Evolutionary conservation across 2,888 invertebrate genomes (phyloP).

Genomic region (Acleris literana): DNA sequence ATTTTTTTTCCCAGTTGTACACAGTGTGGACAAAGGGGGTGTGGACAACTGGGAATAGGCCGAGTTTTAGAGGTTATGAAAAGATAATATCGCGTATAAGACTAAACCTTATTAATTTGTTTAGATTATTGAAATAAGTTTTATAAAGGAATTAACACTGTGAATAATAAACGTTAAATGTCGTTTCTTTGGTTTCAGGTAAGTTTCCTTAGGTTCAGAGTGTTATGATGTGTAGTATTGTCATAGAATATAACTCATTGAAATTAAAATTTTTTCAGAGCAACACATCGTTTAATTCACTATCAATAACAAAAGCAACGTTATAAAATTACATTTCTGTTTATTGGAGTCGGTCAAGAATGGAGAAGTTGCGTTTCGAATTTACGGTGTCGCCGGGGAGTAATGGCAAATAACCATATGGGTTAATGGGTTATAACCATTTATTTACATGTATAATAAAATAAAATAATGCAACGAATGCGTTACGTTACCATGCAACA

Average conservation of each 20-base stretch:
- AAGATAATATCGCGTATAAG: not conserved
- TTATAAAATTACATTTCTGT: slow-evolving; percentile 9
- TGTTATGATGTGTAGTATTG: not conserved
- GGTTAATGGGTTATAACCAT: slow-evolving; percentile 25
- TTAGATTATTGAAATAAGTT: not conserved
- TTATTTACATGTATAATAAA: slow-evolving; percentile 38
- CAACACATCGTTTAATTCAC: slow-evolving; percentile 8
- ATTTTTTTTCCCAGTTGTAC: too few relatives aligned
- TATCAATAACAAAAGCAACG: not conserved
- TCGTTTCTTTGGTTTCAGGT: not conserved
- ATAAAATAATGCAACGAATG: not conserved
- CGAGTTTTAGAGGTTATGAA: not conserved
- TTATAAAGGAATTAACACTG: not conserved
- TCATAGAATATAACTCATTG: not conserved
- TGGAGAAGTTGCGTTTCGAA: too few relatives aligned
- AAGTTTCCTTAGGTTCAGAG: not conserved
- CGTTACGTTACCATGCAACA: slow-evolving; percentile 34
- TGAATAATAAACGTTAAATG: not conserved
- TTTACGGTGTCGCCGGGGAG: too few relatives aligned
- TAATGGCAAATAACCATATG: slow-evolving; percentile 37
- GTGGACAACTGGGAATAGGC: too few relatives aligned
- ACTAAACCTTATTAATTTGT: not conserved
- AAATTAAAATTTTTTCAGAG: slow-evolving; percentile 1
- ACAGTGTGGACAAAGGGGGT: too few relatives aligned
- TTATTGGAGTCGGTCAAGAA: too few relatives aligned